Percentiles rank a stretch among this genome's conserved stretches.
Conservation (phyloP, 2,113 vertebrate genomes). For the Rostratula benghalensis region DNA sequence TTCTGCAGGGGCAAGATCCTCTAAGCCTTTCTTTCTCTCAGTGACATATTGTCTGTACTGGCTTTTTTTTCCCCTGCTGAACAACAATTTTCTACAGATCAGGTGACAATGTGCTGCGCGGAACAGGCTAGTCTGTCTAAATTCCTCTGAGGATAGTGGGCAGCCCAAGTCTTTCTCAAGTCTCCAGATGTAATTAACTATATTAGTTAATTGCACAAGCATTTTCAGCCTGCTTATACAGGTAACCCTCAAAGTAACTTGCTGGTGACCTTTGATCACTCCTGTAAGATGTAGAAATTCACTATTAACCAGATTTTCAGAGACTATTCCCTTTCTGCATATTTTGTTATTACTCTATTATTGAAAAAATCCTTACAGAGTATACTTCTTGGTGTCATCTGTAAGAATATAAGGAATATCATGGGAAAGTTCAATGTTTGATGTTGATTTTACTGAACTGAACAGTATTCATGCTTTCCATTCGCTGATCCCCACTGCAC, state of each 20-base stretch:
- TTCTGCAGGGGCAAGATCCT: not conserved
- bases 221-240: not conserved
- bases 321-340: not conserved
- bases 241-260: not conserved
- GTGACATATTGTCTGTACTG: not conserved
- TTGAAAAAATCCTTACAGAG: not conserved
- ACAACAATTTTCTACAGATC: not conserved
- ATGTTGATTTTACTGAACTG: not conserved
- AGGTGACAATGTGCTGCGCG: rapidly evolving
- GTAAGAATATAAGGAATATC: not conserved
- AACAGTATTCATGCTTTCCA: not conserved
- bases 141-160: not conserved
- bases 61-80: not conserved
- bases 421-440: not conserved
- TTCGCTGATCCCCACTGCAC: not conserved
- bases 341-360: not conserved
- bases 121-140: not conserved
- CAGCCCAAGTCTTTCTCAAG: not conserved
- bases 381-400: not conserved
- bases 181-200: not conserved
- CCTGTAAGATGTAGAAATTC: not conserved
- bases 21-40: not conserved
- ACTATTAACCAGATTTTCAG: not conserved
- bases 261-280: not conserved
- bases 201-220: not conserved